Evolutionary conservation across 1,140 invertebrate genomes (phyloP), one percentile per base, ranked within the genome.

Genomic region (Temnothorax curvispinosus): DNA sequence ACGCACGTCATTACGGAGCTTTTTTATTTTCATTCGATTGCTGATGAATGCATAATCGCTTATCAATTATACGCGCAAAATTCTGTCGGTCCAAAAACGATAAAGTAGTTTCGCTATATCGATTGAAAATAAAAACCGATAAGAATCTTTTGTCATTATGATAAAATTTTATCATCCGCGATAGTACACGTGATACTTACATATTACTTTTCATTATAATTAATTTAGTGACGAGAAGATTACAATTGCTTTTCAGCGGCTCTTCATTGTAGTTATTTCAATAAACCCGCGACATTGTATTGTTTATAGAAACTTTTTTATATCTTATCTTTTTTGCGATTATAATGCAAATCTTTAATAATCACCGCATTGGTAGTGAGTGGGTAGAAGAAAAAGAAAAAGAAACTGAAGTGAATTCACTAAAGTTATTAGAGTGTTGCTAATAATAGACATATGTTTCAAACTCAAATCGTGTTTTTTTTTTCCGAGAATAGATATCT

Each of bases 1-100:
- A 52, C 50, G 32, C 62, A 11, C 18, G 27, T 27, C 1, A 27
- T 27, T 27, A 27, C 27, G 27, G 27, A 18, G 52, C 71, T 67
- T 65, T 88, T 78, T 52, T 41, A 88, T 88, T 88, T 74, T 82
- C 72, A 78, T 88, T 85, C 64, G 41, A 65, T 75, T 15, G 41
- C 44, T 44, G 5, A 38, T 5, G n/a, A 75, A 13, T 47, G 18
- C 65, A 44, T 81, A 69, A 69, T 44, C 47, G 27, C 21, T 54
- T 35, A 21, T 47, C 0, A 15, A 38, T 41, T 75, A 41, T 62
- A 15, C 56, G 74, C 74, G 11, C 38, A 6, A 27, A 27, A 27
- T 27, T 62, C 32, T 60, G 56, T 62, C 18, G 15, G 15, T 15
- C 0, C 38, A 41, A 35, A 54, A 76, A 44, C 32, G n/a, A 21